Evolutionary conservation across 2,888 invertebrate genomes (phyloP).

Genomic region (Andrena dorsata): DNA sequence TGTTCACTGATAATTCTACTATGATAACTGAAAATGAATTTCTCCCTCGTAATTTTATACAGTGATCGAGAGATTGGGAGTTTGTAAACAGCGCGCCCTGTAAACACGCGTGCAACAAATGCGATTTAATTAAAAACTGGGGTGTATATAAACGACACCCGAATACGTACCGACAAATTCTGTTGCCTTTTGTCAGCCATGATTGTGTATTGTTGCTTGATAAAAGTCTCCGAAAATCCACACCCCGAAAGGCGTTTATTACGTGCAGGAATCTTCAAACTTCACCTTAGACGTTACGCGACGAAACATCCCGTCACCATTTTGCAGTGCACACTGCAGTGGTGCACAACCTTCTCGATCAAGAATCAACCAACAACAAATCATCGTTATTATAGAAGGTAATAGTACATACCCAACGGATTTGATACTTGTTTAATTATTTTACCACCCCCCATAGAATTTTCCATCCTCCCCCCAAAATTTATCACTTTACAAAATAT

Average conservation of each 20-base stretch:
- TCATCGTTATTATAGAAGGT: too few species aligned
- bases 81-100: background rate
- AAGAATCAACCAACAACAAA: background rate
- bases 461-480: too few species aligned
- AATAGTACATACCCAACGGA: too few species aligned
- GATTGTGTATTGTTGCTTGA: background rate
- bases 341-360: background rate
- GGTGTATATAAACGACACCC: background rate
- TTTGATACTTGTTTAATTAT: background rate
- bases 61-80: background rate
- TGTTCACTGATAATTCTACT: background rate
- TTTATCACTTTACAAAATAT: too few species aligned
- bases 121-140: background rate
- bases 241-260: background rate
- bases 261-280: background rate
- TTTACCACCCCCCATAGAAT: background rate
- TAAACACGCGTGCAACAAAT: background rate
- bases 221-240: background rate
- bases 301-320: constrained; percentile 14
- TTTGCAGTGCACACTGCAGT: background rate
- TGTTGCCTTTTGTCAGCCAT: constrained; percentile 71
- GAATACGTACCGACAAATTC: constrained; percentile 63
- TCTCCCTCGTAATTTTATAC: background rate
- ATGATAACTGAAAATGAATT: background rate
- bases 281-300: background rate